These are phyloP conservation scores for Schizothorax lantsangensis DNA, from an alignment of 2,797 vertebrate genomes.

Conservation along the genomic window DNA sequence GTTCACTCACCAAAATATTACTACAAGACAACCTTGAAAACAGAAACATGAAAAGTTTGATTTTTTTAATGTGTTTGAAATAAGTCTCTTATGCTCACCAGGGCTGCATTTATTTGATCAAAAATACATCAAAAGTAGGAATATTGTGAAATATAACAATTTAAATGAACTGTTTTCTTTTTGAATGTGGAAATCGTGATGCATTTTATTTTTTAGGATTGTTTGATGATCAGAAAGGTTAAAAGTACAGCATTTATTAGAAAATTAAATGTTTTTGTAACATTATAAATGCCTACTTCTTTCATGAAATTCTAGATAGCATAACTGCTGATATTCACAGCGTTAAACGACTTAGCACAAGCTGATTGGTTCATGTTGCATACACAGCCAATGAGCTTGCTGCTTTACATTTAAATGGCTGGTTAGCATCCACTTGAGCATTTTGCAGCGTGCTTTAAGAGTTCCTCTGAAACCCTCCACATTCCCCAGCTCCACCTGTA, in stretches of 20 bases:
- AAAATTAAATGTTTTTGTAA: not conserved
- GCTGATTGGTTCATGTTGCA: too few species aligned
- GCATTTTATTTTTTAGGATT: not conserved
- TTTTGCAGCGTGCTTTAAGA: too few species aligned
- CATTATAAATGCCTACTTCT: not conserved
- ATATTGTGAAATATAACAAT: not conserved
- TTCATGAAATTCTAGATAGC: too few species aligned
- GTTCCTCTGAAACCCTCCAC: too few species aligned
- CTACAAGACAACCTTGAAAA: constrained; percentile 1
- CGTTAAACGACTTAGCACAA: too few species aligned
- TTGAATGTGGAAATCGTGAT: not conserved
- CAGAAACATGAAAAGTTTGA: not conserved
- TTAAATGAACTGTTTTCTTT: not conserved
- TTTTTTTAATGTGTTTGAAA: not conserved
- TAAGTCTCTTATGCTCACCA: not conserved
- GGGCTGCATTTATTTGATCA: not conserved
- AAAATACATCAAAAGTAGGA: not conserved
- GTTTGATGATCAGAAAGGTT: not conserved
- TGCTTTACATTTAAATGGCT: too few species aligned
- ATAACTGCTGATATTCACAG: too few species aligned
- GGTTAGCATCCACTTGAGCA: too few species aligned
- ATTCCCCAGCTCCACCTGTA: too few species aligned
- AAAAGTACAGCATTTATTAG: not conserved
- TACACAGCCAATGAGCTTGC: too few species aligned
- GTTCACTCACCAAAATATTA: not conserved